phyloP scores from a whole-genome alignment of 2,113 vertebrate genomes.

The Pitta sordida region DNA sequence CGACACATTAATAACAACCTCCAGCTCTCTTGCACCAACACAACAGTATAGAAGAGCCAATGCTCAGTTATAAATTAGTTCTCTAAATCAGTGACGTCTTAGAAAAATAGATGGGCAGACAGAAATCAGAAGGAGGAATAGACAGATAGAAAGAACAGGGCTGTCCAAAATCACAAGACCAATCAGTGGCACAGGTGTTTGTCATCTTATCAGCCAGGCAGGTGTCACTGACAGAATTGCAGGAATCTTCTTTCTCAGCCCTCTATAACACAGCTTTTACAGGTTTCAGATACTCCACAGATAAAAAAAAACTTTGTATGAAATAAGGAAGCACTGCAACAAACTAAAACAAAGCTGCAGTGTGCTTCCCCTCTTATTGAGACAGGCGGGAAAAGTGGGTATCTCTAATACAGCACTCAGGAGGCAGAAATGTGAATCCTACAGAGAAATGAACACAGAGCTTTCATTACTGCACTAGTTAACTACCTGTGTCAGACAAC shows the following conservation, averaged over 20 bases:
- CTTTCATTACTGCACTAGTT: not conserved
- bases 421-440: not conserved
- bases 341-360: not conserved
- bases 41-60: not conserved
- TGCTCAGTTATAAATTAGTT: not conserved
- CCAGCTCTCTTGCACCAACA: not conserved
- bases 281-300: not conserved
- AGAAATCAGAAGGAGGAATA: not conserved
- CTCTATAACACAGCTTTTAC: not conserved
- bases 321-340: not conserved
- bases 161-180: not conserved
- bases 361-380: not conserved
- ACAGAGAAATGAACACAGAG: not conserved
- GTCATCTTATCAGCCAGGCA: not conserved
- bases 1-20: not conserved
- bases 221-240: not conserved
- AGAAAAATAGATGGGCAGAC: not conserved
- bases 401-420: not conserved
- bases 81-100: not conserved
- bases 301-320: not conserved
- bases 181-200: not conserved
- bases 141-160: not conserved
- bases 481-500: not conserved
- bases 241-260: not conserved
- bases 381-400: not conserved